phyloP scores from a whole-genome alignment of 2,797 vertebrate species.

The Crenuchus spilurus region DNA sequence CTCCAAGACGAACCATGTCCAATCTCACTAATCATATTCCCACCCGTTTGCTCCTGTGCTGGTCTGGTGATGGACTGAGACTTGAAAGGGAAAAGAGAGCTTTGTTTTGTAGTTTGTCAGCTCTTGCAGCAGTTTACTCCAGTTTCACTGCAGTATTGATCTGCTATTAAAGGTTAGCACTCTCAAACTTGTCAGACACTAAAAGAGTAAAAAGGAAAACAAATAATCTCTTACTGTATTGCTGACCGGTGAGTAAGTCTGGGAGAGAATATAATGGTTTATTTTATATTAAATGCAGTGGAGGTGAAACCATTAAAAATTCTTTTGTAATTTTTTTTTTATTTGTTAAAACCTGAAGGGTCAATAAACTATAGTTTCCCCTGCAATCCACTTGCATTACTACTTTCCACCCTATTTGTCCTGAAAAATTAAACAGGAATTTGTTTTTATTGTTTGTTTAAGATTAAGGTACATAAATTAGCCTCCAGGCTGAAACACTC shows the following conservation, averaged over 20 bases:
- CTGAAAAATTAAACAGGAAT: background rate
- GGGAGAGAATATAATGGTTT: background rate
- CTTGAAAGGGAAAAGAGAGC: background rate
- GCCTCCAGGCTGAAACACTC: too few relatives aligned
- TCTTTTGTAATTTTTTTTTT: too few relatives aligned
- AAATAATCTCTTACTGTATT: constrained; percentile 28
- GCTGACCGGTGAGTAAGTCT: constrained; percentile 1
- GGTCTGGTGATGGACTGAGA: constrained; percentile 28
- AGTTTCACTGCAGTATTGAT: constrained; percentile 43
- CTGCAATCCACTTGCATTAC: too few relatives aligned
- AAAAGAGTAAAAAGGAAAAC: constrained; percentile 43
- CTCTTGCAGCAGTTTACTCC: constrained; percentile 36
- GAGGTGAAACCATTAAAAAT: background rate
- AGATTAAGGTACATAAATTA: too few relatives aligned
- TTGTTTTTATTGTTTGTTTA: too few relatives aligned
- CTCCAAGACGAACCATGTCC: background rate
- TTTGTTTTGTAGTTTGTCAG: constrained; percentile 43
- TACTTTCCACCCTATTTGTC: background rate
- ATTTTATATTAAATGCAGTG: background rate
- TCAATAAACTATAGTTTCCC: background rate
- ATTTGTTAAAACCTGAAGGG: too few relatives aligned
- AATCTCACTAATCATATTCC: constrained; percentile 32
- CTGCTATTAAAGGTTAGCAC: constrained; percentile 45
- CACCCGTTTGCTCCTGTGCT: background rate
- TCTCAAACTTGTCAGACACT: constrained; percentile 29